Evolutionary conservation across 2,797 vertebrate genomes (phyloP), one percentile per base, ranked within the genome.

Genomic region (Orientallactaga sibirica): DNA sequence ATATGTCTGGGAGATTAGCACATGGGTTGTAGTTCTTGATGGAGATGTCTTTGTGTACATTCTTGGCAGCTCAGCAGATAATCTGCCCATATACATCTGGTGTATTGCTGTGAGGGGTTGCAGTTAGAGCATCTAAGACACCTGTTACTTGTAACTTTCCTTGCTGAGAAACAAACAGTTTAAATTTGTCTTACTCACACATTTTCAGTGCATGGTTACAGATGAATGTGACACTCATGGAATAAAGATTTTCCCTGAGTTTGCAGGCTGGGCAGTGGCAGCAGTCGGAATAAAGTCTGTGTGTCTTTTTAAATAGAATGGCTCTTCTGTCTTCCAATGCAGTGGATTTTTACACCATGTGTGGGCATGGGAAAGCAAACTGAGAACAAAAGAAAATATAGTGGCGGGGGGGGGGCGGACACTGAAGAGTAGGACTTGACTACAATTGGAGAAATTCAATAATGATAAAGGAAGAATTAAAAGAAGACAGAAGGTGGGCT

Each of bases 51-150:
- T 88, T 91, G 79, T 79, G 41, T 7, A 85, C 61, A 78, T 96
- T 95, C 78, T 85, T 94, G 95, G 96, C 95, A 97, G 92, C 95
- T 92, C 67, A 66, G 75, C 29, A 66, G 88, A 87, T 86, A 88
- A 93, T 94, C 93, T 93, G 61, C 92, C 87, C 25, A 3, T 85
- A 25, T 89, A 91, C 96, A 97, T 96, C 96, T 96, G 96, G 92
- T 93, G n/a, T 80, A 93, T 94, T 89, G 80, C 95, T 95, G 73
- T 80, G 90, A 96, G 95, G 78, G 93, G 93, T 87, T 91, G 71
- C 27, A 24, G 55, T 84, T 16, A n/a, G n/a, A 55, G 80, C 81
- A 91, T 94, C 92, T 87, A 91, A 95, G 92, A 94, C 94, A 96
- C 94, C 95, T 96, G 95, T 94, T 96, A 80, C 94, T 92, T 92